These are phyloP conservation scores for Scophthalmus maximus DNA, from an alignment of 2,113 vertebrate genomes.

Conservation along the genomic window DNA sequence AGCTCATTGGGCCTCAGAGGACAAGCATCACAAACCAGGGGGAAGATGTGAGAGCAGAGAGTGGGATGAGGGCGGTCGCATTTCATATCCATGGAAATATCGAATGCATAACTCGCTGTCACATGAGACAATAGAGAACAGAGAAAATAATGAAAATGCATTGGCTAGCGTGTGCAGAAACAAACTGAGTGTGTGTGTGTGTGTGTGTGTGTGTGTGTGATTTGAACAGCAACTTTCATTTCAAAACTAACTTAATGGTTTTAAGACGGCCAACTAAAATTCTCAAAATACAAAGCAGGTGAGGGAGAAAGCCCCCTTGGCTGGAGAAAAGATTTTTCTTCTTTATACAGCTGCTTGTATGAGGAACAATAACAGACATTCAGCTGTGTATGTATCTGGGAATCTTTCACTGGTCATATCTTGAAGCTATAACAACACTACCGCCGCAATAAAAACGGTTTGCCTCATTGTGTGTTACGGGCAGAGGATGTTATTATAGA, in stretches of 20 bases:
- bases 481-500: constrained; percentile 22
- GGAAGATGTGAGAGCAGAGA: constrained; percentile 17
- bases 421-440: constrained; percentile 27
- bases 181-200: not conserved
- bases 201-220: not conserved
- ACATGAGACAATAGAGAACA: constrained; percentile 25
- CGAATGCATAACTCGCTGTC: constrained; percentile 25
- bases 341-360: constrained; percentile 4
- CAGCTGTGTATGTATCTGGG: constrained; percentile 3
- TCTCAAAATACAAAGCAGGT: too few relatives aligned
- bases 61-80: not conserved
- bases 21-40: constrained; percentile 16
- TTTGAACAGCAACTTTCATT: too few relatives aligned
- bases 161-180: not conserved
- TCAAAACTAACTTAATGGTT: too few relatives aligned
- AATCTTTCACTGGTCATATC: constrained; percentile 18
- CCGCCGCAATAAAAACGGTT: constrained; percentile 14
- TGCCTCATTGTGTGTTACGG: constrained; percentile 15
- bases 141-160: constrained; percentile 8
- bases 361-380: constrained; percentile 2
- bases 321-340: not conserved
- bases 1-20: constrained; percentile 46
- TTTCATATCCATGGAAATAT: constrained; percentile 29
- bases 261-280: too few relatives aligned
- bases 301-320: not conserved